phyloP scores from a whole-genome alignment of 2,797 vertebrate genomes.

The Phataginus tetradactyla region DNA sequence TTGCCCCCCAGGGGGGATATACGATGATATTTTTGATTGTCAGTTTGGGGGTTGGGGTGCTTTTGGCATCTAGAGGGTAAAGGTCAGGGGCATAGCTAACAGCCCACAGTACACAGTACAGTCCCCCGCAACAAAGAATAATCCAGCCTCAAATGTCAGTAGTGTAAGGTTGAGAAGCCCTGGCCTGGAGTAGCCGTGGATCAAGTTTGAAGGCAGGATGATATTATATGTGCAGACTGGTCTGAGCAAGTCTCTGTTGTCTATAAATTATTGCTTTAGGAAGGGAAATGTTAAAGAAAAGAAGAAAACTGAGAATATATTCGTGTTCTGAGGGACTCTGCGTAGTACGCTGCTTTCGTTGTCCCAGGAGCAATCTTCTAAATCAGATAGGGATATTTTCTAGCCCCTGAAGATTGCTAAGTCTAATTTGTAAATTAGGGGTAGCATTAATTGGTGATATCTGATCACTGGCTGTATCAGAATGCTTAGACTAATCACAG shows the following conservation, averaged over 20 bases:
- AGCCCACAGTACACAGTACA: background rate
- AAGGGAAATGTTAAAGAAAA: background rate
- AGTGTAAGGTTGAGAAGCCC: background rate
- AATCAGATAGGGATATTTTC: background rate
- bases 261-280: background rate
- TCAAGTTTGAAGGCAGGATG: background rate
- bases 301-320: background rate
- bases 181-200: background rate
- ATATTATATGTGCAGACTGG: fast-evolving
- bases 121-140: background rate
- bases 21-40: background rate
- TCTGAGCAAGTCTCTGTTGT: background rate
- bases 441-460: background rate
- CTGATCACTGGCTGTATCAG: background rate
- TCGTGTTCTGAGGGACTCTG: background rate
- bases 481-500: background rate
- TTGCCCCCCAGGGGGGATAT: background rate
- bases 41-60: background rate
- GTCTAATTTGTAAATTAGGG: background rate
- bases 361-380: background rate
- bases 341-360: background rate
- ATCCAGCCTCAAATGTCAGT: background rate
- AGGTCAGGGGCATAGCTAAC: background rate
- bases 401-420: background rate
- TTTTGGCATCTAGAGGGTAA: background rate